Evolutionary conservation across 2,113 vertebrate genomes (phyloP), one percentile per base, ranked within the genome.

Genomic region (Gobiocypris rarus): DNA sequence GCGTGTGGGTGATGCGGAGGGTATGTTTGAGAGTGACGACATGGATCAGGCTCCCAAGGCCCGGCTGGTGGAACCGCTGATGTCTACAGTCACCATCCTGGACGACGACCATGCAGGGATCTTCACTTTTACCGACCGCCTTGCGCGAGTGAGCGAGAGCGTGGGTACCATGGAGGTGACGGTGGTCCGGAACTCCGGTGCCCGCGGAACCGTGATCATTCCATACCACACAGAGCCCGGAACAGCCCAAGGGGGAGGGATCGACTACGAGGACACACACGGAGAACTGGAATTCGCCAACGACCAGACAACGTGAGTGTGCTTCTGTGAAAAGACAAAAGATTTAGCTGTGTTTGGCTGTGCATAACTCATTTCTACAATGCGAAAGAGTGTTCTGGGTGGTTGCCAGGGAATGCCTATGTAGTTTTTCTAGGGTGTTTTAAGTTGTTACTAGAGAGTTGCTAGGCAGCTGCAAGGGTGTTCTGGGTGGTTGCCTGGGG

Each of bases 41-140:
- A 94, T 22, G 0, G 92, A 94, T 0, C 95, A 94, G 3, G 83
- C 80, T 4, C 97, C 97, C 85, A 97, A 96, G 83, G 96, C 94
- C 0, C 91, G 94, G 9, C 43, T 99, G 84, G 92, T 96, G 31
- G 93, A 97, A 10, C 98, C 98, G 0, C 86, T 95, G 89, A 93
- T 98, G 8, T 95, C 97, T 90, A 99, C 96, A 0, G 97, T 99
- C 80, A 99, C 98, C 92, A 99, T 99, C 91, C 85, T 99, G 90
- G 98, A 99, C 0, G 98, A 99, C 67, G 98, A 99, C 94, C 98
- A 99, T 75, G 98, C 97, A 0, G 98, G 98, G 19, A 98, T 99
- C 94, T 99, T 99, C 94, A 95, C 95, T 0, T 99, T 99, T 91
- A 92, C 95, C 13, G 97, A 98, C 11, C 91, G 94, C 38, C 84